Percentiles rank a stretch among this genome's conserved stretches.
Evolutionary conservation across 2,888 invertebrate genomes (phyloP).

Genomic region (Creontiades dilutus): DNA sequence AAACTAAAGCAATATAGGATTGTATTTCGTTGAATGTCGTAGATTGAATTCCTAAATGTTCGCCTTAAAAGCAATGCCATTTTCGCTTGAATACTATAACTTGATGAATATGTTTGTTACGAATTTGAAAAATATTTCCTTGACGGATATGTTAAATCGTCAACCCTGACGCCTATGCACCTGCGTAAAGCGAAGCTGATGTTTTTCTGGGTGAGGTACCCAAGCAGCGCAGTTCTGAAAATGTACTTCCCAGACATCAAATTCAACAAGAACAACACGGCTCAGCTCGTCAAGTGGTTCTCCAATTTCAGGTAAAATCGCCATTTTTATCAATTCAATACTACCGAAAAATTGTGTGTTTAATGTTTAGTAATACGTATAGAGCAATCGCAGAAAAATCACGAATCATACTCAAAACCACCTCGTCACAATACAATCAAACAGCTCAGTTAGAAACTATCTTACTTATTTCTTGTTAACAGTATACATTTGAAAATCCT

Average conservation of each 20-base stretch:
- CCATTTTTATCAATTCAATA: not conserved
- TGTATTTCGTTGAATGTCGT: not conserved
- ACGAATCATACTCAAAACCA: no score
- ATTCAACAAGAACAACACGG: conserved; percentile 99
- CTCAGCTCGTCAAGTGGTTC: conserved; percentile 99
- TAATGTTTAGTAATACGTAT: no score
- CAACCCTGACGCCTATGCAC: conserved; percentile 99
- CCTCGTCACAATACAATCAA: no score
- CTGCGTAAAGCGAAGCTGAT: conserved; percentile 99
- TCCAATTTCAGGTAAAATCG: conserved; percentile 97
- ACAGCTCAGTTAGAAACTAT: no score
- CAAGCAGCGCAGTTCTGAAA: conserved; percentile 98
- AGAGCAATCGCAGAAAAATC: no score
- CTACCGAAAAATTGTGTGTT: not conserved
- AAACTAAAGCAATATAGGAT: no score
- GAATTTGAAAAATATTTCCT: conserved; percentile 78
- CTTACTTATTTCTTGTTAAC: no score
- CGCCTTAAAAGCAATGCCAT: not conserved
- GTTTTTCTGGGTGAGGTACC: conserved; percentile 99
- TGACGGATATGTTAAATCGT: conserved; percentile 92
- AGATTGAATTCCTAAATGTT: not conserved
- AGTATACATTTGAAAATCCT: no score
- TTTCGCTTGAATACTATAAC: not conserved
- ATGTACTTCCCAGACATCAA: conserved; percentile 99
- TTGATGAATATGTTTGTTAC: not conserved